Evolutionary conservation across 2,113 vertebrate genomes (phyloP), one percentile per base, ranked within the genome.

Genomic region (Hemibagrus wyckioides): DNA sequence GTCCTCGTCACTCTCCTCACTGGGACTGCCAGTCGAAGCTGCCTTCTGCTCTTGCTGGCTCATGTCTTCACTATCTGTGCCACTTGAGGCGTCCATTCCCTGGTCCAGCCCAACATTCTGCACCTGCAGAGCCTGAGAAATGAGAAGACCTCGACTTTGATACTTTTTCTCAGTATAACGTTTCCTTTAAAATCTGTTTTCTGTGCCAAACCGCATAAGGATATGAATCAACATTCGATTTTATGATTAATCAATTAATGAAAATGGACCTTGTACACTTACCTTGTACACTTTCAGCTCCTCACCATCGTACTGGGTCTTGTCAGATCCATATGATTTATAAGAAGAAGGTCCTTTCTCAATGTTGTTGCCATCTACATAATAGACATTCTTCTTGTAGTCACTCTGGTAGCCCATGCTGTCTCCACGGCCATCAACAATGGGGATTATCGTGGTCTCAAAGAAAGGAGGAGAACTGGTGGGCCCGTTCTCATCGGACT

Each of bases 241-340:
- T 44, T 75, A 48, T 4, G 21, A 69, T 69, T 71, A 39, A 5
- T 65, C 13, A n/a, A n/a, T 25, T 8, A 41, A 1, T 6, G 8
- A 7, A 23, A 57, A 81, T 57, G 25, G 1, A 2, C 28, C 25
- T 54, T 75, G 33, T 67, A n/a, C n/a, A n/a, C n/a, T 88, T 92
- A 95, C 94, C 94, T 95, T 96, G 83, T 94, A 94, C 14, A 93
- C 90, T 50, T 93, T 93, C 88, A 92, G 56, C 8, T 95, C 94
- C 89, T 94, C 93, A 82, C 85, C 91, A 61, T 91, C 88, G 0
- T 94, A 91, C 54, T 80, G 7, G 21, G 84, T 73, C 84, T 91
- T 91, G 33, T 93, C 90, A 39, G 56, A 79, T n/a, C 11, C 52
- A 69, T 93, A 94, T 88, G 92, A 94, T 89, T 95, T 95, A 93